Evolutionary conservation across 2,888 invertebrate species (phyloP), one percentile per base, ranked within the genome.

Genomic region (Coremacera marginata): DNA sequence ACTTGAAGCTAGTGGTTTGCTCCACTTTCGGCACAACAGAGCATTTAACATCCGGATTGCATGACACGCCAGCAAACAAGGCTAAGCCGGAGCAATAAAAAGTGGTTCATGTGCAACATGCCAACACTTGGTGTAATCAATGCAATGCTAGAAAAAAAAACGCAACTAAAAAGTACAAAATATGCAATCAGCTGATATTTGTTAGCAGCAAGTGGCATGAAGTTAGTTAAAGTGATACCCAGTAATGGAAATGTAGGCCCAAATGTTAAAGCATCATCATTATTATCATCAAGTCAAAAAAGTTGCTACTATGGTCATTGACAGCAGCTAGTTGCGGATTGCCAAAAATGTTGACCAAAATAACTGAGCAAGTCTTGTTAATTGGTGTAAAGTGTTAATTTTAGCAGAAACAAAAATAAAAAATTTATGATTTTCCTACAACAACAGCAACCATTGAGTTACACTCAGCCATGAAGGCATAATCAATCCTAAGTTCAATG

Each of bases 11-110:
- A 11, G 67, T 37, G 22, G 37, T 67, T 34, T 67, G 67, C 67
- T 67, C 67, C 37, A 67, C 67, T 67, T 67, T 67, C 37, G 67
- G 34, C 44, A 60, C 27, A 37, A 67, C 19, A 11, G 44, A 44
- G 44, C 44, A 14, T 44, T 44, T 44, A 44, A 67, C 22, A 67
- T 37, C 37, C 67, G 67, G 67, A 67, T 67, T n/a, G 44, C 44
- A 44, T 44, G 31, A 37, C 67, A 19, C 16, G 22, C 11, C 22
- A 67, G 22, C n/a, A 34, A 37, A 67, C 19, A 37, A 67, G 37
- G 19, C 19, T 67, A 16, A 49, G 22, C 11, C 22, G 8, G 22
- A 25, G 27, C 60, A 60, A 60, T 5, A 60, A 60, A 22, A 60
- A 11, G 27, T 25, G 27, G 25, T 60, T 60, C 22, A 9, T 60